Percentiles rank a stretch among this genome's conserved stretches.
phyloP scores from a whole-genome alignment of 2,113 vertebrate genomes.

The Gadus macrocephalus region DNA sequence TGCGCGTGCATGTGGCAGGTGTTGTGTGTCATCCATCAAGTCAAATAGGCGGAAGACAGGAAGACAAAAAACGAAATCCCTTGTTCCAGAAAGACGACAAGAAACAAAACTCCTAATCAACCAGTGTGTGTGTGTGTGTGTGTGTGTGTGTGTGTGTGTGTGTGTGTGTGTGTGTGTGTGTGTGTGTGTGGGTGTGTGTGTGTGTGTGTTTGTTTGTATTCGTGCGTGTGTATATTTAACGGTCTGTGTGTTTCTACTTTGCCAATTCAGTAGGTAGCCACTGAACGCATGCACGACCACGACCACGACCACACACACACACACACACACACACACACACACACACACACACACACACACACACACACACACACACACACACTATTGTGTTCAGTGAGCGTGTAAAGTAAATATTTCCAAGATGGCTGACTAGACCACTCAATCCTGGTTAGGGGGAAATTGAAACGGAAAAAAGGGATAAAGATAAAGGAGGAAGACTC shows the following conservation, averaged over 20 bases:
- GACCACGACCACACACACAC: background rate
- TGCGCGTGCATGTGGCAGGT: conserved; percentile 46
- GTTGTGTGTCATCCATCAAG: conserved; percentile 67
- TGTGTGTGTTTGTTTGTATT: background rate
- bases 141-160: no score
- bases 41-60: conserved; percentile 64
- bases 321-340: no score
- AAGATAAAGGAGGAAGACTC: background rate
- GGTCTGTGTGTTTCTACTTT: conserved; percentile 38
- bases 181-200: conserved; percentile 2
- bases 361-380: conserved; percentile 12
- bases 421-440: conserved; percentile 14
- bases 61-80: conserved; percentile 66
- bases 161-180: background rate
- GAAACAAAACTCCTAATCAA: conserved; percentile 45
- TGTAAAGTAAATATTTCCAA: conserved; percentile 32
- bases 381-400: conserved; percentile 17
- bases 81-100: conserved; percentile 41
- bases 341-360: conserved; percentile 3
- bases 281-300: background rate
- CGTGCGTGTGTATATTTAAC: conserved; percentile 4
- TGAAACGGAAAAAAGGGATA: background rate
- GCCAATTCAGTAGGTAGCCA: conserved; percentile 32
- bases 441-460: background rate
- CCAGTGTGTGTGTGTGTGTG: conserved; percentile 9